Evolutionary conservation across 1,140 invertebrate species (phyloP).

Genomic region (Anagrus nilaparvatae): DNA sequence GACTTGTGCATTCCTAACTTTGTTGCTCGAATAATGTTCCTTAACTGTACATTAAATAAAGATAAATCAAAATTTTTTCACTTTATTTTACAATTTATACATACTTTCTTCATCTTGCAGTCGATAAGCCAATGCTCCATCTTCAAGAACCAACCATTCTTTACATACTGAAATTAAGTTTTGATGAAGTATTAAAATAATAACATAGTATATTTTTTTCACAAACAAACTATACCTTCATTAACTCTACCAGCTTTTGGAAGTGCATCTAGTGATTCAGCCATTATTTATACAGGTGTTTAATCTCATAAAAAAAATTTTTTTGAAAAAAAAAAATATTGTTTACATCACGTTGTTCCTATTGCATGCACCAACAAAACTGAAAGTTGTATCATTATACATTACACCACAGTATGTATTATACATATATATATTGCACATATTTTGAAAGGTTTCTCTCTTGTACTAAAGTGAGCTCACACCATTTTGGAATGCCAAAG

Average conservation of each 20-base stretch:
- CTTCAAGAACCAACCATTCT: constrained; percentile 87
- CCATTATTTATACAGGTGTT: too few species aligned
- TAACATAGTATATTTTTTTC: too few species aligned
- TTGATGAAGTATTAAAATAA: constrained; percentile 11
- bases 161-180: constrained; percentile 59
- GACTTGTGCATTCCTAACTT: constrained; percentile 75
- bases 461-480: too few species aligned
- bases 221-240: constrained; percentile 32
- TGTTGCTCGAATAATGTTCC: constrained; percentile 76
- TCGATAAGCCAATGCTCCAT: constrained; percentile 78
- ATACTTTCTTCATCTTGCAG: constrained; percentile 84
- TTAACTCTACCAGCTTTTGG: constrained; percentile 41
- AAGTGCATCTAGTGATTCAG: too few species aligned
- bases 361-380: too few species aligned
- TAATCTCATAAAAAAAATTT: too few species aligned
- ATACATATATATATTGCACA: too few species aligned
- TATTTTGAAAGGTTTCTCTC: too few species aligned
- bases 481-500: constrained; percentile 15
- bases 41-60: constrained; percentile 47
- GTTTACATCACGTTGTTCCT: too few species aligned
- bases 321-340: too few species aligned
- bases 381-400: too few species aligned
- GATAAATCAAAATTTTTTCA: background rate
- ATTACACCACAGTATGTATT: too few species aligned
- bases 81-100: constrained; percentile 36